Percentiles rank a stretch among this genome's conserved stretches.
Conservation (phyloP, 37 sponge, comb jelly and placozoan species). For the Tethya wilhelma region DNA sequence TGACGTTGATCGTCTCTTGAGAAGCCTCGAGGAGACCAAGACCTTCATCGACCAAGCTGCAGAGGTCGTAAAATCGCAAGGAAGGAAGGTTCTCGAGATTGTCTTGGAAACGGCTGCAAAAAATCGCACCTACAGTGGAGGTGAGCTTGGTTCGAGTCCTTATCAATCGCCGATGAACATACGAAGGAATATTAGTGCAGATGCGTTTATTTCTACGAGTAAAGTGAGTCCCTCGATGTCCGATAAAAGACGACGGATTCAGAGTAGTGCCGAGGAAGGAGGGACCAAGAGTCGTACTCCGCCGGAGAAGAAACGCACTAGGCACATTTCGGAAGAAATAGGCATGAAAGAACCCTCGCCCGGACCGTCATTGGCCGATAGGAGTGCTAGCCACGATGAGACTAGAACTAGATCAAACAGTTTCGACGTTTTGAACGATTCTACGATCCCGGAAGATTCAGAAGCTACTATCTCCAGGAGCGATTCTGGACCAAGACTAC, state of each 20-base stretch:
- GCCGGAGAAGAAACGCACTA: too few relatives aligned
- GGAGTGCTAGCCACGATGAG: too few relatives aligned
- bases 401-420: conserved; percentile 25
- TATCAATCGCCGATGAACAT: not conserved
- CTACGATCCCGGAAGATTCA: not conserved
- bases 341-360: too few relatives aligned
- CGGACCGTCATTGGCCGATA: too few relatives aligned
- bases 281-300: too few relatives aligned
- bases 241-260: too few relatives aligned
- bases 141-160: not conserved
- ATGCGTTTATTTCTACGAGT: not conserved
- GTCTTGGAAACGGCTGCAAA: not conserved
- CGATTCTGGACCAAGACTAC: not conserved
- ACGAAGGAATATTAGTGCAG: not conserved
- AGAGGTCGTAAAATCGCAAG: conserved; percentile 25
- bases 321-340: too few relatives aligned
- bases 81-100: conserved; percentile 26
- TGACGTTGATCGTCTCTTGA: conserved; percentile 9
- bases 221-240: too few relatives aligned
- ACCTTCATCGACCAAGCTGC: conserved; percentile 29
- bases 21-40: conserved; percentile 8
- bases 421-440: conserved; percentile 1
- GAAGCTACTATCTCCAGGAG: not conserved
- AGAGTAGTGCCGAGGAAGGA: too few relatives aligned
- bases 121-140: not conserved